Conservation (phyloP, 2,797 vertebrate genomes). For the Paratrypauchen microcephalus region DNA sequence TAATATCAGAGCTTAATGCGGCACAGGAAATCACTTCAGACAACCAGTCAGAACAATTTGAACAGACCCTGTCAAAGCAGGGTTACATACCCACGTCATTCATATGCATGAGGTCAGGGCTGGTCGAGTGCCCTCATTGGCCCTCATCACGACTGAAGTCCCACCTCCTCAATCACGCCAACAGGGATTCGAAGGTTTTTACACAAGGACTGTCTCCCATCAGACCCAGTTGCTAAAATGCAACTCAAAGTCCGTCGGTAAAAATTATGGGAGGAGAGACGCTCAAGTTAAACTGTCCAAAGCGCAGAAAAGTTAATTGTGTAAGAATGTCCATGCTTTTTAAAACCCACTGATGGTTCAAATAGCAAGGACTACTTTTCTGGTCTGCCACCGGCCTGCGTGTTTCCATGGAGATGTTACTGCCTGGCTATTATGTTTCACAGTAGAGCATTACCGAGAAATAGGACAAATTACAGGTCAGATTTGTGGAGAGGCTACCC, state of each 20-base stretch:
- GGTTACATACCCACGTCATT: slow-evolving; percentile 42
- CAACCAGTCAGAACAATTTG: slow-evolving; percentile 51
- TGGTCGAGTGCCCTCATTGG: slow-evolving; percentile 54
- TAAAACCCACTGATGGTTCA: not conserved
- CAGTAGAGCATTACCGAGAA: too few species aligned
- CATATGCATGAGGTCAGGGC: slow-evolving; percentile 58
- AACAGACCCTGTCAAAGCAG: slow-evolving; percentile 58
- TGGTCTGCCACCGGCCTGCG: too few species aligned
- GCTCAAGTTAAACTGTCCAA: slow-evolving; percentile 22
- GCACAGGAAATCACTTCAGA: slow-evolving; percentile 51
- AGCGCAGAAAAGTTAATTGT: slow-evolving; percentile 9
- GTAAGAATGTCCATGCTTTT: slow-evolving; percentile 9
- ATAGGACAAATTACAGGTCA: too few species aligned
- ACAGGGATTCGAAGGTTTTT: slow-evolving; percentile 52
- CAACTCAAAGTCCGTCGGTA: slow-evolving; percentile 13
- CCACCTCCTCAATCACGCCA: slow-evolving; percentile 55
- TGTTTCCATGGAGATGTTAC: too few species aligned
- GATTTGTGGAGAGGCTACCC: too few species aligned
- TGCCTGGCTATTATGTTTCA: too few species aligned
- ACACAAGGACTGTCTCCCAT: slow-evolving; percentile 39
- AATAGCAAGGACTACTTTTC: too few species aligned
- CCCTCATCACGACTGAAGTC: slow-evolving; percentile 45
- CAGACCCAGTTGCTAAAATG: slow-evolving; percentile 40
- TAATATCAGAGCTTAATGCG: slow-evolving; percentile 33
- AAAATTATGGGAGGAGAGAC: slow-evolving; percentile 28